phyloP scores from a whole-genome alignment of 2,888 invertebrate genomes.

The Oeneis ivallda region DNA sequence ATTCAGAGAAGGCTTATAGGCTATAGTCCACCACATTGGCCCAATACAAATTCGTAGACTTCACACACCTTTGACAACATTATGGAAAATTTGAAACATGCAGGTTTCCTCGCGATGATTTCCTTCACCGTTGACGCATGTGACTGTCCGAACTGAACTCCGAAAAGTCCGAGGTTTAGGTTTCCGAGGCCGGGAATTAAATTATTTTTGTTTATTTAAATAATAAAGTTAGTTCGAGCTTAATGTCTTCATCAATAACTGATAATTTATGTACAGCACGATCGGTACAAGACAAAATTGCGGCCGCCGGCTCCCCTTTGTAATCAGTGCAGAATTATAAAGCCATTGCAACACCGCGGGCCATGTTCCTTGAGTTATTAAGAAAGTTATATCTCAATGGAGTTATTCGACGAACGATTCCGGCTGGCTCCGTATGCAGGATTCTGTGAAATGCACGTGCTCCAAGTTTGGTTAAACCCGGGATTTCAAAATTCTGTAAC shows the following conservation, averaged over 20 bases:
- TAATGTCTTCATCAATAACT: slow-evolving; percentile 83
- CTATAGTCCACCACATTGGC: too few relatives aligned
- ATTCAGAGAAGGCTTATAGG: too few relatives aligned
- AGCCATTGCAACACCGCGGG: slow-evolving; percentile 75
- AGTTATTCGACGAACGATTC: slow-evolving; percentile 42
- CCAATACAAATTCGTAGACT: too few relatives aligned
- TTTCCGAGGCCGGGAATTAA: too few relatives aligned
- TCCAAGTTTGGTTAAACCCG: slow-evolving; percentile 2
- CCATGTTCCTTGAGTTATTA: slow-evolving; percentile 60
- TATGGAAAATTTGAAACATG: too few relatives aligned
- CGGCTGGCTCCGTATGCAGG: slow-evolving; percentile 42
- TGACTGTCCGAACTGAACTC: too few relatives aligned
- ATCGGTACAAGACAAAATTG: slow-evolving; percentile 80
- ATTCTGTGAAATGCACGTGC: slow-evolving; percentile 32
- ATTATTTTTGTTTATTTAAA: slow-evolving; percentile 20
- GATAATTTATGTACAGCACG: slow-evolving; percentile 81
- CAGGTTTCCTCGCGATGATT: too few relatives aligned
- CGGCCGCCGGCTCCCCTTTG: slow-evolving; percentile 84
- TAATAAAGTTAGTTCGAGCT: slow-evolving; percentile 57
- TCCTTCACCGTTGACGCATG: too few relatives aligned
- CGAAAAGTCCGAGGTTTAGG: too few relatives aligned
- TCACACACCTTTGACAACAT: too few relatives aligned
- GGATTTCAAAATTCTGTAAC: slow-evolving; percentile 17
- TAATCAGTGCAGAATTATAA: slow-evolving; percentile 81
- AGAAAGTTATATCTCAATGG: slow-evolving; percentile 67